Percentiles rank a stretch among this genome's conserved stretches.
phyloP scores from a whole-genome alignment of 2,888 invertebrate species.

The Villa cingulata region DNA sequence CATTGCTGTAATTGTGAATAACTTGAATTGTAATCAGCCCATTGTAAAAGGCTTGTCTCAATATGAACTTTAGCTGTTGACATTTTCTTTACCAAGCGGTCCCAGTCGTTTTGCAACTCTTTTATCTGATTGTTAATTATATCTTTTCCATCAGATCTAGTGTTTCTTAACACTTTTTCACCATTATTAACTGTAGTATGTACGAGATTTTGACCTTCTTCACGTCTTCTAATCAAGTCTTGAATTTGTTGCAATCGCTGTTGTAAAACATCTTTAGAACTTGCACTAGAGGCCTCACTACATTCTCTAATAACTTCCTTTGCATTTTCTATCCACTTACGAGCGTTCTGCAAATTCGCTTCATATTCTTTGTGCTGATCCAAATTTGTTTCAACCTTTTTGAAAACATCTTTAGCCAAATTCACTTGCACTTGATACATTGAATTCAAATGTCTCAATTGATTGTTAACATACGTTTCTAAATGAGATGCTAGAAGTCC shows the following conservation, averaged over 20 bases:
- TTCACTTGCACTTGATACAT: conserved; percentile 80
- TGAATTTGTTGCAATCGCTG: conserved; percentile 65
- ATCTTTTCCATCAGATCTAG: conserved; percentile 79
- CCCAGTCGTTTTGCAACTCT: conserved; percentile 86
- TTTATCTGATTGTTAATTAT: conserved; percentile 74
- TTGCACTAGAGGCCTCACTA: conserved; percentile 62
- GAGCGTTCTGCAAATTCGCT: conserved; percentile 58
- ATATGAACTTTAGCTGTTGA: conserved; percentile 81
- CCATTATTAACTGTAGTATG: conserved; percentile 80
- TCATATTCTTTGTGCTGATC: conserved; percentile 75
- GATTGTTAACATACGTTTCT: conserved; percentile 77
- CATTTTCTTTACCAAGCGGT: conserved; percentile 78
- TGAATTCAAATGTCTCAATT: conserved; percentile 71
- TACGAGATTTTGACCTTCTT: conserved; percentile 75
- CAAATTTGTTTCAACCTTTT: conserved; percentile 78
- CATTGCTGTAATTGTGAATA: conserved; percentile 86
- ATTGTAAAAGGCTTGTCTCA: conserved; percentile 81
- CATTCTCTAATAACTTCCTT: conserved; percentile 68
- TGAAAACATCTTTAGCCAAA: conserved; percentile 75
- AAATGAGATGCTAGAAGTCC: conserved; percentile 67
- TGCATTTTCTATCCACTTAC: conserved; percentile 76
- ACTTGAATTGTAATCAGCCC: conserved; percentile 92
- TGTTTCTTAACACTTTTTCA: conserved; percentile 77
- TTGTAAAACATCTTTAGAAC: conserved; percentile 72
- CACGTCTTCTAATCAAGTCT: conserved; percentile 64